Percentiles rank a stretch among this genome's conserved stretches.
phyloP scores from a whole-genome alignment of 2,113 vertebrate species.

The Tetraodon nigroviridis region DNA sequence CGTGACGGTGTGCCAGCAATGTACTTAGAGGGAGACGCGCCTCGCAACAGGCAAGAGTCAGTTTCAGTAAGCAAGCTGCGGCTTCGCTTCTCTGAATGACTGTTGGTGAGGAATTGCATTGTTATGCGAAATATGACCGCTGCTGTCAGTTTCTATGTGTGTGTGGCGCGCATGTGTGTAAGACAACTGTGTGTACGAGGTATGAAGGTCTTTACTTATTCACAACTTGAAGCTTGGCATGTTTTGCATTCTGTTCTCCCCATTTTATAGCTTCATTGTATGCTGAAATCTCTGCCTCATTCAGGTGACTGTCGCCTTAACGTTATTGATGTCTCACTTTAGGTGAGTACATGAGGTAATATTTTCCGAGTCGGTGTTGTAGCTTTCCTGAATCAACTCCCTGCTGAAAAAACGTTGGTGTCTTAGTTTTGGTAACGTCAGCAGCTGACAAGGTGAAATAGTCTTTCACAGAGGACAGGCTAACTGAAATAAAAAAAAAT shows the following conservation, averaged over 20 bases:
- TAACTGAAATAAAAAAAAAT: no score
- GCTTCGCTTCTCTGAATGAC: constrained; percentile 14
- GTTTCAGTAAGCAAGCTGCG: constrained; percentile 27
- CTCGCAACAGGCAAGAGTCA: constrained; percentile 6
- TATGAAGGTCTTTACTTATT: constrained; percentile 14
- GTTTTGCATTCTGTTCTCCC: constrained; percentile 23
- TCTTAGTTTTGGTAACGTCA: background rate
- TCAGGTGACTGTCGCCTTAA: background rate
- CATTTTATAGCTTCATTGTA: background rate
- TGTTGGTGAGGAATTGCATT: constrained; percentile 17
- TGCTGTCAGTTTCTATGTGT: constrained; percentile 17
- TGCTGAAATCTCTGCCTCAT: background rate
- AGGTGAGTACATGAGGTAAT: background rate
- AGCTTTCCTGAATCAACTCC: no score
- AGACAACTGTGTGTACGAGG: background rate
- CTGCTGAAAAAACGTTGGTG: no score
- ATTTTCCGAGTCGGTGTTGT: background rate
- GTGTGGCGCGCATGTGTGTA: no score
- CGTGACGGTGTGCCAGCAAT: no score
- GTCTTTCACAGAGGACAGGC: no score
- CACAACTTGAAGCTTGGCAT: constrained; percentile 5
- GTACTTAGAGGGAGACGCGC: no score
- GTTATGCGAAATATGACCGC: constrained; percentile 30
- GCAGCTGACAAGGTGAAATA: no score
- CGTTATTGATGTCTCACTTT: background rate